Conservation (phyloP, 1,140 invertebrate species). For the Diachasmimorpha longicaudata region DNA sequence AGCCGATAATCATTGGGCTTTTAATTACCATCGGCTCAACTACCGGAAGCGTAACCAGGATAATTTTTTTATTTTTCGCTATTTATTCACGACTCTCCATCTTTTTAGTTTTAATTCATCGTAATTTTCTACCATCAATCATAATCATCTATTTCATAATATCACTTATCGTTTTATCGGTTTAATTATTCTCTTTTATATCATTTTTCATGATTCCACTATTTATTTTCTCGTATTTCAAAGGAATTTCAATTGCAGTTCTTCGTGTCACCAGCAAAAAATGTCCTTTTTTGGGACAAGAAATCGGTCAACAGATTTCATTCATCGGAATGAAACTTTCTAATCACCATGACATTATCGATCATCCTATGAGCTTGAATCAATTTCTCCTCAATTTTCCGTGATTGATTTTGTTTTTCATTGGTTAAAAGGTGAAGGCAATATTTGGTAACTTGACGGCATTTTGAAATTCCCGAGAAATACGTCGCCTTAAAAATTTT, state of each 20-base stretch:
- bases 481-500: no score
- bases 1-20: not conserved
- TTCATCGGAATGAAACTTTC: not conserved
- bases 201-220: not conserved
- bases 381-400: not conserved
- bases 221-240: not conserved
- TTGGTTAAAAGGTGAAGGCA: not conserved
- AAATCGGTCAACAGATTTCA: not conserved
- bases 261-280: not conserved
- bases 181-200: not conserved
- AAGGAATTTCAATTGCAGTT: not conserved
- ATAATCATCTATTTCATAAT: not conserved
- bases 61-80: not conserved
- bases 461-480: not conserved
- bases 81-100: not conserved
- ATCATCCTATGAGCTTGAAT: not conserved
- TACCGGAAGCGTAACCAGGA: not conserved
- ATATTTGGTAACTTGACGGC: not conserved
- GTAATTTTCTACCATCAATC: not conserved
- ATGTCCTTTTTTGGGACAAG: not conserved
- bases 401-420: not conserved
- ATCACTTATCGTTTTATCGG: not conserved
- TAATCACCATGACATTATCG: not conserved
- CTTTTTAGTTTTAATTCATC: not conserved
- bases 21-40: not conserved